Evolutionary conservation across 2,797 vertebrate genomes (phyloP).

Genomic region (Falco concolor): DNA sequence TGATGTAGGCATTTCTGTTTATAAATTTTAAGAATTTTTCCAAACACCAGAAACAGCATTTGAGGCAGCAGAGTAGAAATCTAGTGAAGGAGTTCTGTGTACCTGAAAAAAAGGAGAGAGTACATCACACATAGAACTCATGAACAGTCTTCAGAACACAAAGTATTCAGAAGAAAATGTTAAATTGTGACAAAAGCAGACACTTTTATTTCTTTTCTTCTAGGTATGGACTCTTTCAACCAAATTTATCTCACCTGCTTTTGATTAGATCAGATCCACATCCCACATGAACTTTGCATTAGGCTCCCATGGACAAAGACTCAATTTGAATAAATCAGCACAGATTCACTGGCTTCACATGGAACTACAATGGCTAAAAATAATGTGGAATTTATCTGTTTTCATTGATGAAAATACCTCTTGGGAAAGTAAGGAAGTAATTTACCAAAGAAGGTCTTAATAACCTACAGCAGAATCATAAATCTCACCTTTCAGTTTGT

Average conservation of each 20-base stretch:
- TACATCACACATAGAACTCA: background rate
- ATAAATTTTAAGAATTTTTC: conserved; percentile 92
- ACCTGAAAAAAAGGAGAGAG: conserved; percentile 70
- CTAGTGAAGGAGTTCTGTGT: conserved; percentile 80
- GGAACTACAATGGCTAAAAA: background rate
- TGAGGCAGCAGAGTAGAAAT: conserved; percentile 89
- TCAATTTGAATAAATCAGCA: background rate
- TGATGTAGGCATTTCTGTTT: conserved; percentile 97
- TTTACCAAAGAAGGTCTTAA: background rate
- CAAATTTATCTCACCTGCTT: background rate
- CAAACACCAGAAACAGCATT: conserved; percentile 97
- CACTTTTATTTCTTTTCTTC: background rate
- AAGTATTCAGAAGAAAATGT: background rate
- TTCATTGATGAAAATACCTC: background rate
- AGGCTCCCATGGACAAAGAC: background rate
- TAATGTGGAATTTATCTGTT: background rate
- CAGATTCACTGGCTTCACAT: background rate
- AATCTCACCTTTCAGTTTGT: conserved; percentile 85
- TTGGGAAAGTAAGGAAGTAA: background rate
- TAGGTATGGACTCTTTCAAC: background rate
- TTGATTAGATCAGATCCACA: background rate
- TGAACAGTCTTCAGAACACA: background rate
- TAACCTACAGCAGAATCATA: background rate
- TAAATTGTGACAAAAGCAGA: background rate
- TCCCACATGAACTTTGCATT: background rate